Evolutionary conservation across 2,797 vertebrate genomes (phyloP), one percentile per base, ranked within the genome.

Genomic region (Pogonophryne albipinna): DNA sequence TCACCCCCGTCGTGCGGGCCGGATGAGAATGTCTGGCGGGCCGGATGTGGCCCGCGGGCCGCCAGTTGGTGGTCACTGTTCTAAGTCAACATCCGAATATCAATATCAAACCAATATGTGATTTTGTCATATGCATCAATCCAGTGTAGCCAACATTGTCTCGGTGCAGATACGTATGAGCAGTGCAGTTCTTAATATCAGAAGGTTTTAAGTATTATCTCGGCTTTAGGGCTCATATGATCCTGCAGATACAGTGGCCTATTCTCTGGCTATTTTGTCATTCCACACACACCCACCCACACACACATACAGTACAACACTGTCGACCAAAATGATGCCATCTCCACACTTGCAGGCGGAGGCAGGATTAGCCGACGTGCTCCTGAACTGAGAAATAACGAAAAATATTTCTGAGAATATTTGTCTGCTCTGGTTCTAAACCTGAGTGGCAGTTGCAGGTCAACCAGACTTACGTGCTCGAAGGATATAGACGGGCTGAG

Each of bases 401-500:
- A 82, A 44, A 79, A 72, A 75, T 41, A 70, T 63, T 60, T 64
- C 45, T 0, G 0, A 52, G 38, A 74, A 58, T 74, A 70, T 83
- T 79, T 71, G 41, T 17, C 52, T n/a, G n/a, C 58, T 76, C 17
- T 2, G 11, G 10, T 69, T 57, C 69, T 69, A 79, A 87, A 83
- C 11, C 80, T 82, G 80, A 85, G 80, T 85, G 80, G 55, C 80
- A 87, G 80, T 57, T 74, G 59, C 16, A 1, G 70, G 73, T 87
- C 78, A 58, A 65, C 72, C n/a, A 78, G 78, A 83, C 83, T 85
- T 79, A 69, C 1, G 5, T 62, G 66, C 51, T 75, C 62, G 15
- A 52, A 58, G 79, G 59, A 46, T 45, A 71, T 59, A 51, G 60
- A 38, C 9, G 0, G 51, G 51, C 19, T 23, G 38, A 79, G 65